phyloP scores from a whole-genome alignment of 2,113 vertebrate genomes.

The Mugil cephalus region DNA sequence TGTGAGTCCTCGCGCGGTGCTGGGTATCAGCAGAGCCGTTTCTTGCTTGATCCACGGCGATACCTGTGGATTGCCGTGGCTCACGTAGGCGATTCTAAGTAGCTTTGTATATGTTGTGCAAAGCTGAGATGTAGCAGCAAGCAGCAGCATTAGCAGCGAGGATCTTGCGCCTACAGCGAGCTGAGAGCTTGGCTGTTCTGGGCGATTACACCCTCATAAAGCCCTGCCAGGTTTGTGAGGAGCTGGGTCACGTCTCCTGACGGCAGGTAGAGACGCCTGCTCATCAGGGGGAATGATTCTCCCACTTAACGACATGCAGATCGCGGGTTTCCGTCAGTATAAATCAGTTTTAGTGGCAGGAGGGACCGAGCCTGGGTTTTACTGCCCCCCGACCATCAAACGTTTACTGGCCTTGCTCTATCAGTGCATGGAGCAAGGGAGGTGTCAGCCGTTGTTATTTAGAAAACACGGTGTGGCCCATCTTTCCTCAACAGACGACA shows the following conservation, averaged over 20 bases:
- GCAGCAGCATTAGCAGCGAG: constrained; percentile 24
- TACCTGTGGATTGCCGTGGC: constrained; percentile 18
- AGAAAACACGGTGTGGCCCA: constrained; percentile 39
- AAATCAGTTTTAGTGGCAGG: constrained; percentile 96
- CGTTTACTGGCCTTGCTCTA: constrained; percentile 66
- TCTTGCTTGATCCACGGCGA: constrained; percentile 36
- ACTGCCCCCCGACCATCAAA: constrained; percentile 62
- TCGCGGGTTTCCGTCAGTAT: constrained; percentile 90
- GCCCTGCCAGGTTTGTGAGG: constrained; percentile 85
- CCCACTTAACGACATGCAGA: constrained; percentile 94
- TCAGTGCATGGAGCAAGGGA: constrained; percentile 38
- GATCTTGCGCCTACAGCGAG: constrained; percentile 48
- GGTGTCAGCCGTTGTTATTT: constrained; percentile 43
- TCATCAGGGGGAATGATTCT: constrained; percentile 91
- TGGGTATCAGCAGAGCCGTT: constrained; percentile 35
- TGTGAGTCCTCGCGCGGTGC: constrained; percentile 48
- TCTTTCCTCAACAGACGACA: constrained; percentile 46
- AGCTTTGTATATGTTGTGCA: constrained; percentile 45
- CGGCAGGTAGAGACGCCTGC: constrained; percentile 85
- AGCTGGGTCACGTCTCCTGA: constrained; percentile 87
- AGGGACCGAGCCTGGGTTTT: constrained; percentile 70
- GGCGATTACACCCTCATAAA: constrained; percentile 89
- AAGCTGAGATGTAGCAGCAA: constrained; percentile 51
- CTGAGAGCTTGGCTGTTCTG: constrained; percentile 67
- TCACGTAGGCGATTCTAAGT: constrained; percentile 38